These are phyloP conservation scores for Aurelia sp. DNA, from an alignment of 30 jellyfish, hydroid and myxozoan genomes.

Conservation along the genomic window DNA sequence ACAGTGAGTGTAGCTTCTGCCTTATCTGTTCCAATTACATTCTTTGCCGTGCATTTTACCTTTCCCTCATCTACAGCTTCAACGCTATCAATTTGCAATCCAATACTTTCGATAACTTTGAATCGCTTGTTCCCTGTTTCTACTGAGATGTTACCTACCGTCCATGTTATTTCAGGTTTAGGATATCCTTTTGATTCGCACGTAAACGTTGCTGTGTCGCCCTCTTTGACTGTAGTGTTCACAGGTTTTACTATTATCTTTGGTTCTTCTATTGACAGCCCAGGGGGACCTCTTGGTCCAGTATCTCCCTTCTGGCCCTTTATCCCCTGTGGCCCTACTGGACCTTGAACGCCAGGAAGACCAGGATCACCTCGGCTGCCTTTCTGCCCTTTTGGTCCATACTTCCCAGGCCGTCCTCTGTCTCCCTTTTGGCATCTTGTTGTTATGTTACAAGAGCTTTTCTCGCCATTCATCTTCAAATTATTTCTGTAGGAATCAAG, in stretches of 20 bases:
- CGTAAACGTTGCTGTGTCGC: constrained; percentile 15
- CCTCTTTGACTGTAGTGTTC: background rate
- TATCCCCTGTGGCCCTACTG: constrained; percentile 20
- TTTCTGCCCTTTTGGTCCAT: constrained; percentile 44
- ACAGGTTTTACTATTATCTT: background rate
- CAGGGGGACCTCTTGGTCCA: constrained; percentile 67
- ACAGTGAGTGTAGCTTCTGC: constrained; percentile 9
- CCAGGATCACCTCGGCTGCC: constrained; percentile 38
- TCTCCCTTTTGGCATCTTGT: too few relatives aligned
- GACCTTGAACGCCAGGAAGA: constrained; percentile 9
- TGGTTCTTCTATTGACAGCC: constrained; percentile 28
- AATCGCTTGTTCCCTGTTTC: background rate
- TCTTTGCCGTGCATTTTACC: constrained; percentile 24
- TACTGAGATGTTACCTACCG: background rate
- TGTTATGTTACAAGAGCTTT: too few relatives aligned
- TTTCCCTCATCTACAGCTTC: constrained; percentile 5
- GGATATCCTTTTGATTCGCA: constrained; percentile 44
- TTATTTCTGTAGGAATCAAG: too few relatives aligned
- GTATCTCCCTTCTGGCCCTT: constrained; percentile 42
- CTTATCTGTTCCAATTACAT: constrained; percentile 18
- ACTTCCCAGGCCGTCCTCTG: constrained; percentile 13
- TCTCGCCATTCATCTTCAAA: too few relatives aligned
- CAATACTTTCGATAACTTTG: background rate
- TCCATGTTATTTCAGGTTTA: constrained; percentile 22
- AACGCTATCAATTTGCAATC: constrained; percentile 2